Evolutionary conservation across 2,113 vertebrate genomes (phyloP).

Genomic region (Takifugu flavidus): DNA sequence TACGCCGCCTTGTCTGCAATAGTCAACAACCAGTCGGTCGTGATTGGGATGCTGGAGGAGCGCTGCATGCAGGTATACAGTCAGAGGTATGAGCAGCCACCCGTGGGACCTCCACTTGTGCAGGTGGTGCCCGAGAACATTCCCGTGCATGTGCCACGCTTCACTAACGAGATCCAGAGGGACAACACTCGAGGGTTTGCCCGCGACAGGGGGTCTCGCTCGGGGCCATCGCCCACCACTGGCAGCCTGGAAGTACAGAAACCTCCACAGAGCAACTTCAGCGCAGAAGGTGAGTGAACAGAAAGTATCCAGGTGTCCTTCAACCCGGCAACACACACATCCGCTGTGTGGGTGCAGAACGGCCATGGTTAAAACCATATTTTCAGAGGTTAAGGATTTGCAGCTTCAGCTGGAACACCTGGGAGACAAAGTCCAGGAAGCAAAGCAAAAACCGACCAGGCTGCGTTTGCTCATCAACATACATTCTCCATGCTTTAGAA

Average conservation of each 20-base stretch:
- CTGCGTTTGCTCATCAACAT: slow-evolving; percentile 58
- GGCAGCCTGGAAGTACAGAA: slow-evolving; percentile 72
- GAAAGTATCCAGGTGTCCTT: neutral
- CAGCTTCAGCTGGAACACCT: slow-evolving; percentile 49
- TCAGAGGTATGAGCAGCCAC: slow-evolving; percentile 73
- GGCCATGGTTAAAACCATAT: slow-evolving; percentile 7
- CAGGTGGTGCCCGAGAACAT: slow-evolving; percentile 95
- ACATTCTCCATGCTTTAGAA: slow-evolving; percentile 59
- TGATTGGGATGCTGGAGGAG: slow-evolving; percentile 87
- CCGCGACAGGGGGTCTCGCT: slow-evolving; percentile 76
- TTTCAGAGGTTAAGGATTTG: slow-evolving; percentile 57
- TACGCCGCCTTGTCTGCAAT: slow-evolving; percentile 84
- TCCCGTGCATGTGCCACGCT: slow-evolving; percentile 82
- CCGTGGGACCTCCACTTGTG: slow-evolving; percentile 85
- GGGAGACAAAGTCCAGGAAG: slow-evolving; percentile 3
- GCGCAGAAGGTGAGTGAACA: slow-evolving; percentile 83
- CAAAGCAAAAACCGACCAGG: slow-evolving; percentile 28
- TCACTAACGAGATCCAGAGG: slow-evolving; percentile 92
- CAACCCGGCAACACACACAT: neutral
- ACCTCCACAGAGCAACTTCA: slow-evolving; percentile 83
- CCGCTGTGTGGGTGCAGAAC: neutral
- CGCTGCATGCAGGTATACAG: slow-evolving; percentile 86
- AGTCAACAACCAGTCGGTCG: slow-evolving; percentile 94
- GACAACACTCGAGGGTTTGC: slow-evolving; percentile 78
- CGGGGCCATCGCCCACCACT: slow-evolving; percentile 72